Percentiles rank a stretch among this genome's conserved stretches.
phyloP scores from a whole-genome alignment of 2,797 vertebrate species.

The Cichlasoma orientale region DNA sequence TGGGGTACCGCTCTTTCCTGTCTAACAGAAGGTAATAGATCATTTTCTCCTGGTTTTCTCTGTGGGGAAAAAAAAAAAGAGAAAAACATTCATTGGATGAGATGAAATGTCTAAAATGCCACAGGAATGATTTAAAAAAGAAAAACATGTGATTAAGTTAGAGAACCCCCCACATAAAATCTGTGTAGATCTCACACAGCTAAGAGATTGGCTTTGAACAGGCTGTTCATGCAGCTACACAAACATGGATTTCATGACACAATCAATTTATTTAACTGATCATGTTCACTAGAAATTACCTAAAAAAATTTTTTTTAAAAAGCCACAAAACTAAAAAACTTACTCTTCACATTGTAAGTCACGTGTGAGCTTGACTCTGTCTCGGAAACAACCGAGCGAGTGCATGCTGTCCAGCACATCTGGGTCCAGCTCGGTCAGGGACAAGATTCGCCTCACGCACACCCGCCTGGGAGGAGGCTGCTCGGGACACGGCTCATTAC shows the following conservation, averaged over 20 bases:
- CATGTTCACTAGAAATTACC: too few species aligned
- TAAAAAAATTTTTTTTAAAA: background rate
- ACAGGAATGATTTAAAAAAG: background rate
- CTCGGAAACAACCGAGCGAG: slow-evolving; percentile 92
- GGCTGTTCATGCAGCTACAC: background rate
- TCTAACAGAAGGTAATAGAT: slow-evolving; percentile 93
- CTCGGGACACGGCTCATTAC: slow-evolving; percentile 89
- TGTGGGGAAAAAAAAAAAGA: slow-evolving; percentile 44
- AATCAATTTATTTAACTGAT: background rate
- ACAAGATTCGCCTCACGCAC: slow-evolving; percentile 86
- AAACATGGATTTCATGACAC: background rate
- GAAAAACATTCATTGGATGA: background rate
- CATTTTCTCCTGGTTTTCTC: slow-evolving; percentile 96
- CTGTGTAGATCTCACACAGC: background rate
- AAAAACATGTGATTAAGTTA: background rate
- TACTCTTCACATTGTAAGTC: slow-evolving; percentile 92
- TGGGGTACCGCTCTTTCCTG: slow-evolving; percentile 93
- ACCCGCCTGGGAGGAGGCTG: slow-evolving; percentile 89
- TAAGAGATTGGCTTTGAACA: background rate
- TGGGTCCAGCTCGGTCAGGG: slow-evolving; percentile 91
- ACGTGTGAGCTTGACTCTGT: slow-evolving; percentile 88
- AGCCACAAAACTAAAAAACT: slow-evolving; percentile 41
- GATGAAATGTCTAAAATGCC: background rate
- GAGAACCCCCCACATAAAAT: background rate
- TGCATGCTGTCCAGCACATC: slow-evolving; percentile 96